phyloP scores from a whole-genome alignment of 2,113 vertebrate species.

The Sinosuthora webbiana region DNA sequence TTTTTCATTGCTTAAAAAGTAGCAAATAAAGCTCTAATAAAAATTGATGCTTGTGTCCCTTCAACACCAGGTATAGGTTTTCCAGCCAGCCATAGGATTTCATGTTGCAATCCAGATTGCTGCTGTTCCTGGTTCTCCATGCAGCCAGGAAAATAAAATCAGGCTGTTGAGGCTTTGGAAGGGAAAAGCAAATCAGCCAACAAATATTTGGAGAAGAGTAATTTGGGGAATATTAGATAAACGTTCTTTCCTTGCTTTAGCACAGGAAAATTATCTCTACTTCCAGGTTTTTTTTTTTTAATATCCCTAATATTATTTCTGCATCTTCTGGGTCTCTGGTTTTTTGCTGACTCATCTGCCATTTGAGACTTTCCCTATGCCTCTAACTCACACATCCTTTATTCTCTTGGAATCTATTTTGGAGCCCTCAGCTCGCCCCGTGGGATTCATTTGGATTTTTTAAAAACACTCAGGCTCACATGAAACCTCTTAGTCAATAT shows the following conservation, averaged over 20 bases:
- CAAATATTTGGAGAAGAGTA: conserved; percentile 48
- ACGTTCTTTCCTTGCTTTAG: conserved; percentile 7
- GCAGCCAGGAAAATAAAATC: conserved; percentile 50
- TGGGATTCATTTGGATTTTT: neutral
- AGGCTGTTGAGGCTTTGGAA: conserved; percentile 57
- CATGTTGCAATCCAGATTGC: neutral
- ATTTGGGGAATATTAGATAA: conserved; percentile 38
- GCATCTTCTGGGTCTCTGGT: neutral
- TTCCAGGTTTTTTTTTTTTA: neutral
- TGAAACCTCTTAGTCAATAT: conserved; percentile 24
- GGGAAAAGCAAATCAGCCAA: conserved; percentile 41
- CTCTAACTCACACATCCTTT: neutral
- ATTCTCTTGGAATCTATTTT: neutral
- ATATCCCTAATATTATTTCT: neutral
- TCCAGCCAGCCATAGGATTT: conserved; percentile 14
- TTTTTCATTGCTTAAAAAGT: conserved; percentile 11
- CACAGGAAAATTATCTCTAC: conserved; percentile 27
- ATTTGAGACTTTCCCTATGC: neutral
- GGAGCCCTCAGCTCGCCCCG: neutral
- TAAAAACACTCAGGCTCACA: neutral
- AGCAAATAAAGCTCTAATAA: conserved; percentile 41
- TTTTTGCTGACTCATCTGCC: conserved; percentile 18
- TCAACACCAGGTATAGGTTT: conserved; percentile 53
- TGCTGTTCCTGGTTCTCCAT: conserved; percentile 1
- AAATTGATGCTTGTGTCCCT: conserved; percentile 31